Percentiles rank a stretch among this genome's conserved stretches.
phyloP scores from a whole-genome alignment of 2,113 vertebrate species.

The Nothocercus julius region DNA sequence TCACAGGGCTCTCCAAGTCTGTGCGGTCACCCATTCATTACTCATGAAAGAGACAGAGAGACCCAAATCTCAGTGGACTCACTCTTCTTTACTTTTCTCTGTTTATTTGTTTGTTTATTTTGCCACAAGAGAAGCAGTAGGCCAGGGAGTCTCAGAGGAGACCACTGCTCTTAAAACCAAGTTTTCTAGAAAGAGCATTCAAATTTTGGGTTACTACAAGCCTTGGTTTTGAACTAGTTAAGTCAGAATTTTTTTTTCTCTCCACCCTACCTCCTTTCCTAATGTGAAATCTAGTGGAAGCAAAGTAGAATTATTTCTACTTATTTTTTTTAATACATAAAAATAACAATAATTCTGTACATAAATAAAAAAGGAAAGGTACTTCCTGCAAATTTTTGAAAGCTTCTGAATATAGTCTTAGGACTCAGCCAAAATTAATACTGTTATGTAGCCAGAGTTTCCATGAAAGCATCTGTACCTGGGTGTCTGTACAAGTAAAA shows the following conservation, averaged over 20 bases:
- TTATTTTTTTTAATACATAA: slow-evolving; percentile 26
- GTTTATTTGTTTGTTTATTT: slow-evolving; percentile 75
- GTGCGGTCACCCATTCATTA: slow-evolving; percentile 72
- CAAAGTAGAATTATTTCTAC: background rate
- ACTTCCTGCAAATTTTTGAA: slow-evolving; percentile 70
- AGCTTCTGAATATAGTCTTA: slow-evolving; percentile 71
- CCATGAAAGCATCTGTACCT: slow-evolving; percentile 70
- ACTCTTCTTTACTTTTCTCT: slow-evolving; percentile 72
- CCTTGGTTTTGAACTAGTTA: background rate
- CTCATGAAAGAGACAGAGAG: slow-evolving; percentile 73
- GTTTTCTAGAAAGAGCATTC: slow-evolving; percentile 71
- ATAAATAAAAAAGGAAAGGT: slow-evolving; percentile 67
- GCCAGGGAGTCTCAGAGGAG: slow-evolving; percentile 19
- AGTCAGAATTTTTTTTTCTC: background rate
- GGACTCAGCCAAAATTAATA: slow-evolving; percentile 72
- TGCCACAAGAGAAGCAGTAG: slow-evolving; percentile 55
- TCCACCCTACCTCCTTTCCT: background rate
- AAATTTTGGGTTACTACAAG: slow-evolving; percentile 6
- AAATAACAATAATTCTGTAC: slow-evolving; percentile 54
- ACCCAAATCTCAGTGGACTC: slow-evolving; percentile 55
- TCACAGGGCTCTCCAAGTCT: slow-evolving; percentile 54
- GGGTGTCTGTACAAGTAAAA: slow-evolving; percentile 67
- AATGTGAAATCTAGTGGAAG: background rate
- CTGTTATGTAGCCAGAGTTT: slow-evolving; percentile 59
- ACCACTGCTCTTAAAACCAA: slow-evolving; percentile 4